Evolutionary conservation across 2,797 vertebrate species (phyloP).

Genomic region (Crenichthys baileyi): DNA sequence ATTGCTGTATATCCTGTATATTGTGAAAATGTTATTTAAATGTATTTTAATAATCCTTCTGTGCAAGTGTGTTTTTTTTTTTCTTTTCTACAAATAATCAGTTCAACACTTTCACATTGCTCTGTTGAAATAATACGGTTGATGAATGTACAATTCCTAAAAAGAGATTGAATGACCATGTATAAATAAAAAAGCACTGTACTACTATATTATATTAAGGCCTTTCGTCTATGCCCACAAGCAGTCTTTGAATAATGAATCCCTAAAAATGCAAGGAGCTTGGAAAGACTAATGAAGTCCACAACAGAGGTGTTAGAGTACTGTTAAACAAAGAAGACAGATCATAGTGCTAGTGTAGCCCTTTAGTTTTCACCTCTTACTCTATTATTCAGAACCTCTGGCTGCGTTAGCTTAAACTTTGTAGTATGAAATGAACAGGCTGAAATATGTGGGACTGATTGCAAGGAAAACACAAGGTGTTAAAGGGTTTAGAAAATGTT

Average conservation of each 20-base stretch:
- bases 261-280: conserved; percentile 9
- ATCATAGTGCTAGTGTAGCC: conserved; percentile 9
- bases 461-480: neutral
- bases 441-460: conserved; percentile 19
- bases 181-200: neutral
- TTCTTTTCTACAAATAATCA: neutral
- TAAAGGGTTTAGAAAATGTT: neutral
- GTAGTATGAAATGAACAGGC: conserved; percentile 17
- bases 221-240: conserved; percentile 11
- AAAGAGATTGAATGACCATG: neutral
- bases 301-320: neutral
- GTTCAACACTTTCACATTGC: neutral
- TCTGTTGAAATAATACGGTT: neutral
- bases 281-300: conserved; percentile 17
- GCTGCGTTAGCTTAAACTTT: conserved; percentile 36
- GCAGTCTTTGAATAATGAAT: conserved; percentile 27
- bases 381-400: conserved; percentile 55
- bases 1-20: neutral
- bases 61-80: neutral
- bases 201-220: neutral
- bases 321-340: conserved; percentile 19
- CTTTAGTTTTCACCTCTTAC: conserved; percentile 30
- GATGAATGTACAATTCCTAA: neutral
- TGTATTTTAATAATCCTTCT: neutral
- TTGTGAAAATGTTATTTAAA: neutral